Percentiles rank a stretch among this genome's conserved stretches.
phyloP scores from a whole-genome alignment of 2,113 vertebrate genomes.

The Leucosticte australis region DNA sequence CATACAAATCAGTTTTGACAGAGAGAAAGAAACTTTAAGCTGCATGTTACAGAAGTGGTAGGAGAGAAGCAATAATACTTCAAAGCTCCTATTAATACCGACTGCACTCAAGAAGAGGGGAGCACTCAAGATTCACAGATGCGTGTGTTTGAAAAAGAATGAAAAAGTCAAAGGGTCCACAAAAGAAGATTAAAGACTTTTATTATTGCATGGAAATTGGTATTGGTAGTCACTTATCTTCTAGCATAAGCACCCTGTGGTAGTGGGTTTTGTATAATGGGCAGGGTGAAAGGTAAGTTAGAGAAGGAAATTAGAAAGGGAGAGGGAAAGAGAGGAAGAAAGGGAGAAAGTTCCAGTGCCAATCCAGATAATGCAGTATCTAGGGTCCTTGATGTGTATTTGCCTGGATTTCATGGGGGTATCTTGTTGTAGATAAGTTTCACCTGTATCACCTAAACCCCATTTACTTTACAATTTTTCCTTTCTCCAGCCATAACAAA shows the following conservation, averaged over 20 bases:
- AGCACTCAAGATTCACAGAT: not conserved
- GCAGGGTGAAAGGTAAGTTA: not conserved
- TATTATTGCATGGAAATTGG: not conserved
- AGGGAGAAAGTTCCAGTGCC: not conserved
- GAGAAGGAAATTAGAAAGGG: not conserved
- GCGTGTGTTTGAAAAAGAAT: not conserved
- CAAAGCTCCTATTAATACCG: not conserved
- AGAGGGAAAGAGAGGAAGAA: not conserved
- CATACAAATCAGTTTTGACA: not conserved
- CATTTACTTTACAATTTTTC: not conserved
- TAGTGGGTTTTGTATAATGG: not conserved
- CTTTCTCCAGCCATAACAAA: not conserved
- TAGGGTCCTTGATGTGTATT: not conserved
- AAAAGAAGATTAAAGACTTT: not conserved
- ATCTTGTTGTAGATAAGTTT: not conserved
- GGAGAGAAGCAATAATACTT: not conserved
- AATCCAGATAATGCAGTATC: not conserved
- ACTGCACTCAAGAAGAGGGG: not conserved
- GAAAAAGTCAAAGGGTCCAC: not conserved
- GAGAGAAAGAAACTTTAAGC: not conserved
- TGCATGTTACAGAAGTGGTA: not conserved
- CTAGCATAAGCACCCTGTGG: not conserved
- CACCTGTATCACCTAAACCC: accelerated
- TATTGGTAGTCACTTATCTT: not conserved
- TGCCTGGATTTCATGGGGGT: not conserved